These are phyloP conservation scores for Falco biarmicus DNA, from an alignment of 2,797 vertebrate species.

Conservation along the genomic window DNA sequence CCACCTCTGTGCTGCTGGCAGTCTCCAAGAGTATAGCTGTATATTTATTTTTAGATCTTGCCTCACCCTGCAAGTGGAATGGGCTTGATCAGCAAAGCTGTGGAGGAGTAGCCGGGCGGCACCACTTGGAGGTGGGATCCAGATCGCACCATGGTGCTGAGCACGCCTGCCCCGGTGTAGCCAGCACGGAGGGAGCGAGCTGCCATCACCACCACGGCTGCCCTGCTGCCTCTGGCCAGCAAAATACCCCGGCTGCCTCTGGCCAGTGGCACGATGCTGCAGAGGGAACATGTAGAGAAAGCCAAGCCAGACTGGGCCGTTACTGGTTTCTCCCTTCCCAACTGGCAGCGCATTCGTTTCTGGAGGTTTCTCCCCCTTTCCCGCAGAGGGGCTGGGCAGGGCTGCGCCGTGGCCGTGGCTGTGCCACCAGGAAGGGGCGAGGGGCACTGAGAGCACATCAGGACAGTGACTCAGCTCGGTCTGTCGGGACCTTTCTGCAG, in stretches of 20 bases:
- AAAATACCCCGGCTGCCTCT: rapidly evolving
- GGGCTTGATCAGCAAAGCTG: background rate
- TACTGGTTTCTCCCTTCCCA: background rate
- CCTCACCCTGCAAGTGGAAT: background rate
- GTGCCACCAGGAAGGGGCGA: rapidly evolving
- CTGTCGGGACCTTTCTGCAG: background rate
- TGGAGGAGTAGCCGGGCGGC: background rate
- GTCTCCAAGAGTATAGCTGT: background rate
- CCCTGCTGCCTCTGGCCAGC: background rate
- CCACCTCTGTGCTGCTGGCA: background rate
- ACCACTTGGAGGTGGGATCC: background rate
- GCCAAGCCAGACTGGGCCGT: background rate
- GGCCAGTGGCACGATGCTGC: rapidly evolving
- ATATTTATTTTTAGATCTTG: background rate
- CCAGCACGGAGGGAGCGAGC: background rate
- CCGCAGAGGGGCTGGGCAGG: background rate
- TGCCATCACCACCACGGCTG: rapidly evolving
- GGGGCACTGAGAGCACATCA: background rate
- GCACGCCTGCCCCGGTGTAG: background rate
- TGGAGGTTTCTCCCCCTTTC: background rate
- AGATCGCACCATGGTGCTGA: rapidly evolving
- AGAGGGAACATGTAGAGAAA: background rate
- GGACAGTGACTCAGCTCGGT: slow-evolving; percentile 24
- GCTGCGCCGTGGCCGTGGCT: background rate
- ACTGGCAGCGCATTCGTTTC: rapidly evolving